A percentile compares a stretch with the other conserved stretches of the same genome.
These are phyloP conservation scores for Drosophila percnosoma DNA, from an alignment of 2,888 invertebrate genomes.

Conservation along the genomic window DNA sequence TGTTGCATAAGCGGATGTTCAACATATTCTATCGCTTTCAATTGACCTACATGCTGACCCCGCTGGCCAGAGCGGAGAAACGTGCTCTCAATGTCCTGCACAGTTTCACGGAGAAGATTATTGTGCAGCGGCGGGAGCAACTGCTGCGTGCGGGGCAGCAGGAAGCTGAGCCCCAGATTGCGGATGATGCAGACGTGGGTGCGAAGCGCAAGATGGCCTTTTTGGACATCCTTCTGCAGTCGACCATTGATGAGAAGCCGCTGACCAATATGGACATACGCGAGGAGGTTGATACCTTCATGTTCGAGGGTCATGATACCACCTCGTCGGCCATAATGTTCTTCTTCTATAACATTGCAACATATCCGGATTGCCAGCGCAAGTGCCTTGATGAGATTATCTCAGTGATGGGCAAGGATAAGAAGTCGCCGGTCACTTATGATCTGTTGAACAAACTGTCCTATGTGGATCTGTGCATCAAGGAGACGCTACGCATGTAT, in stretches of 20 bases:
- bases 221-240: slow-evolving; percentile 88
- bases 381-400: slow-evolving; percentile 85
- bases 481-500: slow-evolving; percentile 83
- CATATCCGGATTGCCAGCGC: slow-evolving; percentile 85
- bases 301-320: slow-evolving; percentile 88
- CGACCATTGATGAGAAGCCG: slow-evolving; percentile 87
- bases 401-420: slow-evolving; percentile 83
- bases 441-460: slow-evolving; percentile 80
- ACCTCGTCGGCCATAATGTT: slow-evolving; percentile 86
- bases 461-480: slow-evolving; percentile 83
- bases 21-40: slow-evolving; percentile 83
- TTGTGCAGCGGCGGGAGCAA: slow-evolving; percentile 85
- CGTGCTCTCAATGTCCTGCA: slow-evolving; percentile 86
- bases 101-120: slow-evolving; percentile 86
- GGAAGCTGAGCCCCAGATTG: neutral
- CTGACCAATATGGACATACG: slow-evolving; percentile 87
- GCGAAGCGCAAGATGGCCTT: slow-evolving; percentile 88
- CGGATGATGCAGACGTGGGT: slow-evolving; percentile 85
- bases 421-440: slow-evolving; percentile 77
- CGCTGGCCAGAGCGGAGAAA: slow-evolving; percentile 87
- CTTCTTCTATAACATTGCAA: slow-evolving; percentile 85
- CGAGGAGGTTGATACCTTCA: slow-evolving; percentile 90
- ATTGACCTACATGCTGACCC: slow-evolving; percentile 85
- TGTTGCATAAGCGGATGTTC: slow-evolving; percentile 84
- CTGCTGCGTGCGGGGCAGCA: slow-evolving; percentile 57